Evolutionary conservation across 2,113 vertebrate genomes (phyloP).

Genomic region (Ardeotis arabs): DNA sequence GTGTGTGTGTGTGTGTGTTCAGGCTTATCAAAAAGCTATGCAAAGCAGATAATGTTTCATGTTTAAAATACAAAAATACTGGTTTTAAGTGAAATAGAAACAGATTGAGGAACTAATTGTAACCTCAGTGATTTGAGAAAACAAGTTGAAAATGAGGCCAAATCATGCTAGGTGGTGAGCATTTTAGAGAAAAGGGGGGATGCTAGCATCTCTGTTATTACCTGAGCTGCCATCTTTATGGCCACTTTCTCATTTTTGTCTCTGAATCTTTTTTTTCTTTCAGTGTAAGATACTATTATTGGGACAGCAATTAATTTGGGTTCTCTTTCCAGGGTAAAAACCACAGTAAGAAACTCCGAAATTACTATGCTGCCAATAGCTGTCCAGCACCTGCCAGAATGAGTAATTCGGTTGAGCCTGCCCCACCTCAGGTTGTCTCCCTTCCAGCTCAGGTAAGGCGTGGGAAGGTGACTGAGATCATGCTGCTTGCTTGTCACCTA

Average conservation of each 20-base stretch:
- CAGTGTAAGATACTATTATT: neutral
- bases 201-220: neutral
- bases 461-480: neutral
- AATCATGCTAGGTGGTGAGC: neutral
- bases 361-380: conserved; percentile 95
- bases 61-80: neutral
- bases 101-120: neutral
- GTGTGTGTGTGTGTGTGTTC: neutral
- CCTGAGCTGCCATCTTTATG: neutral
- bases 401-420: conserved; percentile 81
- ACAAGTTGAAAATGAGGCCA: neutral
- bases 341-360: conserved; percentile 96
- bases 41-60: neutral
- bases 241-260: neutral
- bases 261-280: neutral
- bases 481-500: neutral
- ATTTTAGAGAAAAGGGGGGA: neutral
- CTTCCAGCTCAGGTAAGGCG: conserved; percentile 85
- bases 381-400: conserved; percentile 89
- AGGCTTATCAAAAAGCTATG: neutral
- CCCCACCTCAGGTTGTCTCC: conserved; percentile 77
- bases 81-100: neutral
- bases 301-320: neutral
- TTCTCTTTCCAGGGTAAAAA: conserved; percentile 91
- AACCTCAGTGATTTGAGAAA: neutral